A percentile compares a stretch with the other conserved stretches of the same genome.
Evolutionary conservation across 2,113 vertebrate species (phyloP).

Genomic region (Trematomus loennbergii): DNA sequence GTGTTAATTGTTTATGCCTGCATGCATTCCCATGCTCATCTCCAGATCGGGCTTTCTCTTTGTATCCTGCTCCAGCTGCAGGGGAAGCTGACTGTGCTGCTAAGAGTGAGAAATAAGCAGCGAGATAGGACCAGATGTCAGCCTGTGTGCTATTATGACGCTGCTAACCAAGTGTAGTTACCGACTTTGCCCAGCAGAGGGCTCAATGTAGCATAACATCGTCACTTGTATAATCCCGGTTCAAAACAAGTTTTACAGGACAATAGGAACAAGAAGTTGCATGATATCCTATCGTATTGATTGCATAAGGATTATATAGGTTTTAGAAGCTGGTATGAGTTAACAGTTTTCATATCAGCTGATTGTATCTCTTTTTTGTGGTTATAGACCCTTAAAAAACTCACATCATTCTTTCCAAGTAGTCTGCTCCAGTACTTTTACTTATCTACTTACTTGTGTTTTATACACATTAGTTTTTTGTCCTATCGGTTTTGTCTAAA

Average conservation of each 20-base stretch:
- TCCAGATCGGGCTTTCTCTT: slow-evolving; percentile 31
- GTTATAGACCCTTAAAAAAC: background rate
- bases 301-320: background rate
- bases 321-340: background rate
- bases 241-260: background rate
- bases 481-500: no score
- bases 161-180: slow-evolving; percentile 13
- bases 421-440: background rate
- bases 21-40: slow-evolving; percentile 27
- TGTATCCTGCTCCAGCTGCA: slow-evolving; percentile 46
- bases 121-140: slow-evolving; percentile 63
- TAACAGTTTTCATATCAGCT: background rate
- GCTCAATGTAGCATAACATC: slow-evolving; percentile 13
- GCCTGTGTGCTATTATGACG: background rate
- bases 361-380: background rate
- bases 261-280: background rate
- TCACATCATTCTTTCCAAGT: background rate
- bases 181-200: slow-evolving; percentile 49
- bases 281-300: background rate
- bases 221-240: background rate
- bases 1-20: slow-evolving; percentile 48
- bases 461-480: no score
- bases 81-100: slow-evolving; percentile 21
- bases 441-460: no score
- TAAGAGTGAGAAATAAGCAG: slow-evolving; percentile 52